Conservation (phyloP, 2,113 vertebrate genomes). For the Sisor rabdophorus region DNA sequence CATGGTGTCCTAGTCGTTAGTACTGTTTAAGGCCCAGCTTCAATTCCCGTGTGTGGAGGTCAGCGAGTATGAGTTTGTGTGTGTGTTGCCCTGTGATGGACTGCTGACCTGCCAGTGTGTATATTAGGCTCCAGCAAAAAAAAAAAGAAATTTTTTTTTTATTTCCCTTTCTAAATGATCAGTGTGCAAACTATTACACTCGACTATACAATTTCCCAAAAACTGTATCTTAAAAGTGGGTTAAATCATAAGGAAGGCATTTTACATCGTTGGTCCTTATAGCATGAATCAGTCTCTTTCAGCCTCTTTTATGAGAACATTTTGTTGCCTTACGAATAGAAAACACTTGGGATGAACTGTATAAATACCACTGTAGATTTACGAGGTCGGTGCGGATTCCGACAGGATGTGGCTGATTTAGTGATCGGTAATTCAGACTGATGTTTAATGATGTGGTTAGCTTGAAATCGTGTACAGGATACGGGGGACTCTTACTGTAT, state of each 20-base stretch:
- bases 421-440: neutral
- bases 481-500: neutral
- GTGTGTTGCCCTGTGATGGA: no score
- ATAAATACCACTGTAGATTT: neutral
- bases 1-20: no score
- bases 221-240: neutral
- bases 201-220: neutral
- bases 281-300: neutral
- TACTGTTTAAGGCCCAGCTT: no score
- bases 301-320: neutral
- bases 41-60: no score
- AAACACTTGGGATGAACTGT: neutral
- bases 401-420: slow-evolving; percentile 25
- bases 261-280: neutral
- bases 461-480: neutral
- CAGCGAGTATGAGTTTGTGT: no score
- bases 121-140: no score
- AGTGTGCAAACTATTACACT: neutral
- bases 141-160: no score
- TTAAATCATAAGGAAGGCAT: neutral
- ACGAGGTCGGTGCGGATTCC: neutral
- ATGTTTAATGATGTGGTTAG: slow-evolving; percentile 16
- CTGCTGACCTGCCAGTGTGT: no score
- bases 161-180: no score
- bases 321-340: neutral